Evolutionary conservation across 2,888 invertebrate genomes (phyloP), one percentile per base, ranked within the genome.

Genomic region (Brachyptera putata): DNA sequence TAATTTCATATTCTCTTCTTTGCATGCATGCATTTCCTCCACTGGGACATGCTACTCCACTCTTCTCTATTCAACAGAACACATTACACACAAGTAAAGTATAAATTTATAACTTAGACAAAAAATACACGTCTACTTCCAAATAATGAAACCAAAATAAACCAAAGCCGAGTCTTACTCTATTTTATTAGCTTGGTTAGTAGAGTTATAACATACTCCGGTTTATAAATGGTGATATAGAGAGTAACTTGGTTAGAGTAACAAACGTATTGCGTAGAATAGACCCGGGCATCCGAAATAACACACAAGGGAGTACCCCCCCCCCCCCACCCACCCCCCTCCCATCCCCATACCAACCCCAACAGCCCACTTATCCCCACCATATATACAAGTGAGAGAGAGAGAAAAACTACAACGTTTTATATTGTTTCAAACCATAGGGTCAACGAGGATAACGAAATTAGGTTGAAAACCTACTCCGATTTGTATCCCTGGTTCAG

Each of bases 141-240:
- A n/a, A n/a, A n/a, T n/a, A n/a, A n/a, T n/a, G n/a, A n/a, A n/a
- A n/a, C 41, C 30, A 46, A 36, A 53, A 53, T 53, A 53, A 53
- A 53, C 34, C 53, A 53, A 22, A 21, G 22, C 9, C 22, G 21
- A 43, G 43, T 18, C 53, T 24, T 36, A 36, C 34, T 53, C 53
- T 53, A 53, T 53, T 53, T 53, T 53, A 53, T 53, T 53, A 53
- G 53, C 36, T 53, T 53, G 53, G 53, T 53, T 53, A 53, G 53
- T 53, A 53, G 53, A 53, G 53, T 53, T 53, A 53, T 36, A 53
- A 18, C 53, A 53, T 53, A 11, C 16, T 30, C 16, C 34, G 41
- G 49, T 62, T 64, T 64, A 64, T 62, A 64, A 64, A 64, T 64
- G 64, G 64, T 64, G 64, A 64, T 64, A 64, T 22, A 53, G 53